Evolutionary conservation across 2,797 vertebrate genomes (phyloP), one percentile per base, ranked within the genome.

Genomic region (Triplophysa yarkandensis): DNA sequence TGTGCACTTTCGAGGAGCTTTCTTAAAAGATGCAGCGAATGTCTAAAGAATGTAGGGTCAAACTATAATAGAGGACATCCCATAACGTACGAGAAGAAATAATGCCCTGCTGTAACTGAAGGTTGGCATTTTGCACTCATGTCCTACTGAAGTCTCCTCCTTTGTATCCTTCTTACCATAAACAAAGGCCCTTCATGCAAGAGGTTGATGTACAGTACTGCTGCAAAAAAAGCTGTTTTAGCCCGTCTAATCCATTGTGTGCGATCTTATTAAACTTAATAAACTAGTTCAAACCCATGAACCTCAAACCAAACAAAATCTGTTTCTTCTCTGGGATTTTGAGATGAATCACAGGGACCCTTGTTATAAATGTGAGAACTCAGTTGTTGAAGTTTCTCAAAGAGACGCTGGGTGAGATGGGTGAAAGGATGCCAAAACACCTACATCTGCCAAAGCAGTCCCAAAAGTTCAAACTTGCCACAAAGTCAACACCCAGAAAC

Each of bases 331-430:
- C 5, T 72, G 36, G 6, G 71, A 32, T 25, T 28, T 30, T 30
- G n/a, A 48, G 28, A 60, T 13, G 28, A 44, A 19, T 52, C 46
- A 54, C 25, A 1, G 17, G 52, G n/a, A 17, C 46, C 62, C 30
- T 74, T 66, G 46, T 55, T 65, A 64, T n/a, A 64, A 64, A 48
- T 54, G 71, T 44, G 23, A 65, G 5, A 64, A 43, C 48, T 23
- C 54, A 23, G 39, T n/a, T 65, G n/a, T 55, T 44, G 39, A 74
- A 74, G 13, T 64, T 27, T 13, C 41, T 50, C 30, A 28, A 44
- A 25, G 36, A 55, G 52, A 34, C 39, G 58, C 27, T 36, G 39
- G 71, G 71, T 58, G 62, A 58, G 39, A 32, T 44, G 46, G 62
- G 28, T 64, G 9, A 66, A 5, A 13, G 14, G 16, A 57, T 57